Evolutionary conservation across 2,797 vertebrate genomes (phyloP), one percentile per base, ranked within the genome.

Genomic region (Scomberomorus guttatus): DNA sequence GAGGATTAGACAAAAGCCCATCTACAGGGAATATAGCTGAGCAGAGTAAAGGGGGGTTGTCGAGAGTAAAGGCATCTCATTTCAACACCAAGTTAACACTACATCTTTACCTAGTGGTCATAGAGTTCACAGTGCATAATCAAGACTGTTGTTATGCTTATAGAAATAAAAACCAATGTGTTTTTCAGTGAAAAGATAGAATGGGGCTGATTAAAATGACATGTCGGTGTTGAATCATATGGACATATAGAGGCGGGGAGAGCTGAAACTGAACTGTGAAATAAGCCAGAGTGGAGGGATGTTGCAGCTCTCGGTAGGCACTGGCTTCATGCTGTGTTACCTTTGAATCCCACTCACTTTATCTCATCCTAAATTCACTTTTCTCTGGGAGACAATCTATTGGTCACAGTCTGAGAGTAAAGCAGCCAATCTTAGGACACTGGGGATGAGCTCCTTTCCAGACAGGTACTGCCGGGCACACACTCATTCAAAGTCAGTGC

Each of bases 1-100:
- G 95, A 95, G 93, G 90, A 93, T 94, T 94, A 94, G 89, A 93
- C 90, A 9, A 70, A 86, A 87, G 77, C 66, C 51, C 70, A 89
- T 93, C 92, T 88, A 81, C 85, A 48, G 92, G 93, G 92, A 93
- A 91, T 92, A 88, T 59, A 24, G 56, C 72, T 72, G 82, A 60
- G 72, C 42, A 81, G 75, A 81, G 25, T 29, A 58, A 73, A 70
- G 29, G 60, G 78, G 65, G 82, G 42, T 44, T 27, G 52, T 52
- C 24, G 59, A 58, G 71, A 79, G 86, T 86, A 37, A 88, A 88
- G 84, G 86, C 72, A 92, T 93, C 88, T 88, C 46, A 85, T 88
- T 82, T 85, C 58, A 74, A 62, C 65, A 58, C 48, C n/a, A 75
- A 81, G 60, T 76, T 76, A 37, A 14, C 12, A 10, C 48, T 32